Percentiles rank a stretch among this genome's conserved stretches.
These are phyloP conservation scores for Geotrypetes seraphini DNA, from an alignment of 2,797 vertebrate genomes.

Conservation along the genomic window DNA sequence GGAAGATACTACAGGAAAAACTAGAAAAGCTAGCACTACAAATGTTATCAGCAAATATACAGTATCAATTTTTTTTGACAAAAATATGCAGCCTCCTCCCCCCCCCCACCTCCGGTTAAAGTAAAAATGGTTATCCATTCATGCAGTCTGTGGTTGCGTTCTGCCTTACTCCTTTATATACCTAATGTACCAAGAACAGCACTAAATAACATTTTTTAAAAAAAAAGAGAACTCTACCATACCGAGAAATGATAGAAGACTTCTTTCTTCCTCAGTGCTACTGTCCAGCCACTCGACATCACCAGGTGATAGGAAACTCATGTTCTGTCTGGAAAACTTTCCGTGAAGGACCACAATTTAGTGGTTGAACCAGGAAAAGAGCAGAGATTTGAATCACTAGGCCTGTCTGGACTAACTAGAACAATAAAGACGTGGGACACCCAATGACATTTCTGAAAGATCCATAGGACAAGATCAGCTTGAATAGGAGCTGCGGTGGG, in stretches of 20 bases:
- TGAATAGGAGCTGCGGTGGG: too few relatives aligned
- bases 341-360: conserved; percentile 52
- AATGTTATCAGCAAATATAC: too few relatives aligned
- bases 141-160: too few relatives aligned
- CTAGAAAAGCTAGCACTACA: too few relatives aligned
- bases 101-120: too few relatives aligned
- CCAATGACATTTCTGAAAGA: background rate
- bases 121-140: too few relatives aligned
- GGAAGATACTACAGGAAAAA: too few relatives aligned
- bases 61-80: too few relatives aligned
- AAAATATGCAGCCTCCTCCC: too few relatives aligned
- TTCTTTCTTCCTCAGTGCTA: conserved; percentile 68
- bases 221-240: conserved; percentile 49
- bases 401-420: too few relatives aligned
- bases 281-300: conserved; percentile 68
- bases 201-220: background rate
- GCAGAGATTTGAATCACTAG: too few relatives aligned
- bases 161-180: too few relatives aligned
- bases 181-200: conserved; percentile 25
- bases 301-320: conserved; percentile 65
- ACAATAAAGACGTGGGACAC: background rate
- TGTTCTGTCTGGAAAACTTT: conserved; percentile 66
- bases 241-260: conserved; percentile 68
- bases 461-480: background rate
- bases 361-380: conserved; percentile 27